phyloP scores from a whole-genome alignment of 2,888 invertebrate species.

The Panzeria rudis region DNA sequence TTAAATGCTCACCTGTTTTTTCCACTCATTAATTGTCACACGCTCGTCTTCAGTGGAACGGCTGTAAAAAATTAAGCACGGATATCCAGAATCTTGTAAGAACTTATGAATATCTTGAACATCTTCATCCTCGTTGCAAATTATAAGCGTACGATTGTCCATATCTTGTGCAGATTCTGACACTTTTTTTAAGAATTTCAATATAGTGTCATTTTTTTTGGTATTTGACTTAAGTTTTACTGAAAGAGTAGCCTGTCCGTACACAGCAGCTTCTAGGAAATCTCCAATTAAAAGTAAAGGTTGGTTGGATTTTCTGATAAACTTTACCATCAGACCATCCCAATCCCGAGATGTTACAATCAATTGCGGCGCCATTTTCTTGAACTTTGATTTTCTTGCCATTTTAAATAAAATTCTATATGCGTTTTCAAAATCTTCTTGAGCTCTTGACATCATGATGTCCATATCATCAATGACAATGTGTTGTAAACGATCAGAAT shows the following conservation, averaged over 20 bases:
- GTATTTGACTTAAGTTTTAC: conserved; percentile 81
- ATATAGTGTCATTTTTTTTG: conserved; percentile 80
- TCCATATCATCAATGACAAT: conserved; percentile 90
- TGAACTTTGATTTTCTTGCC: conserved; percentile 59
- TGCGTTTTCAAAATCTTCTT: conserved; percentile 71
- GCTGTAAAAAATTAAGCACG: conserved; percentile 73
- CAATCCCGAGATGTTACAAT: conserved; percentile 87
- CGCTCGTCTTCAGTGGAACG: conserved; percentile 65
- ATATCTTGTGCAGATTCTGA: conserved; percentile 75
- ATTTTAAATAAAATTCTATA: conserved; percentile 71
- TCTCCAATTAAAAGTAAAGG: conserved; percentile 89
- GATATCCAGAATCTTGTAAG: conserved; percentile 75
- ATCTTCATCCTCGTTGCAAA: conserved; percentile 86
- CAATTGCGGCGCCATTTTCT: conserved; percentile 84
- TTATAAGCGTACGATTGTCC: conserved; percentile 86
- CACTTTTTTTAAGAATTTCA: conserved; percentile 84
- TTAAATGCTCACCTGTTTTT: conserved; percentile 71
- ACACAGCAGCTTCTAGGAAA: conserved; percentile 90
- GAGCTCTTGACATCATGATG: conserved; percentile 83
- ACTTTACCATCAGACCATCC: conserved; percentile 86
- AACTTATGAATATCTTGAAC: conserved; percentile 82
- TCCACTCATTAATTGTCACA: conserved; percentile 75
- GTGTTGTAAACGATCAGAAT: conserved; percentile 87
- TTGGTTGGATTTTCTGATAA: conserved; percentile 83
- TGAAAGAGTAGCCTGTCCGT: conserved; percentile 85